phyloP scores from a whole-genome alignment of 2,888 invertebrate species.

The Melieria crassipennis region DNA sequence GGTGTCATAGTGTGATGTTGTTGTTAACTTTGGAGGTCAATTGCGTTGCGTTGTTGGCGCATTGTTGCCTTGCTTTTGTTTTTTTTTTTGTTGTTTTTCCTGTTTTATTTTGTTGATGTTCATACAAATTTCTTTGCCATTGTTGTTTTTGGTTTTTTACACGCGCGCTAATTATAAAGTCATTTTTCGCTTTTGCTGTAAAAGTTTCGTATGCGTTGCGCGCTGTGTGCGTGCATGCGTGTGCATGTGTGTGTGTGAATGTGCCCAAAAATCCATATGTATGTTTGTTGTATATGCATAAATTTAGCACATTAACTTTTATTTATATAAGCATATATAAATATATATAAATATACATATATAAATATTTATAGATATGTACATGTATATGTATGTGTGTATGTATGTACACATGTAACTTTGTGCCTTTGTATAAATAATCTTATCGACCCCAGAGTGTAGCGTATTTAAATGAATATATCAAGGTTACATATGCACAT shows the following conservation, averaged over 20 bases:
- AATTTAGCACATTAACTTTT: too few species aligned
- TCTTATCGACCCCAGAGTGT: constrained; percentile 14
- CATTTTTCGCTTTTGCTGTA: too few species aligned
- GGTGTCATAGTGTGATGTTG: too few species aligned
- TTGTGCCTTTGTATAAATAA: constrained; percentile 13
- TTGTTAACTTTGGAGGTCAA: constrained; percentile 26
- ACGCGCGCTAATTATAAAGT: constrained; percentile 13
- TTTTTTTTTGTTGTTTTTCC: background rate
- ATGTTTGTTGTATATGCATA: too few species aligned
- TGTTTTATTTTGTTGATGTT: background rate
- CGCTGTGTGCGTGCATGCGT: too few species aligned
- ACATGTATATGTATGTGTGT: background rate
- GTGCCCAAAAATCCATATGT: too few species aligned
- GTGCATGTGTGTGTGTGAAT: too few species aligned
- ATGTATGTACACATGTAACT: background rate
- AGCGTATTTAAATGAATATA: constrained; percentile 11
- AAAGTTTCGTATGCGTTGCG: too few species aligned
- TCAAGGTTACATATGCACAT: constrained; percentile 22
- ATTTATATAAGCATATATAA: too few species aligned
- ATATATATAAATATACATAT: too few species aligned
- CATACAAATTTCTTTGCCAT: background rate
- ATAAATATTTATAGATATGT: background rate
- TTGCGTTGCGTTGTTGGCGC: constrained; percentile 4
- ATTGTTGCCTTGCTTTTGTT: background rate
- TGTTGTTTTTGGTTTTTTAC: constrained; percentile 10